Base-by-base conservation (phyloP, 2,888 invertebrate species). In the Latrodectus elegans region DNA sequence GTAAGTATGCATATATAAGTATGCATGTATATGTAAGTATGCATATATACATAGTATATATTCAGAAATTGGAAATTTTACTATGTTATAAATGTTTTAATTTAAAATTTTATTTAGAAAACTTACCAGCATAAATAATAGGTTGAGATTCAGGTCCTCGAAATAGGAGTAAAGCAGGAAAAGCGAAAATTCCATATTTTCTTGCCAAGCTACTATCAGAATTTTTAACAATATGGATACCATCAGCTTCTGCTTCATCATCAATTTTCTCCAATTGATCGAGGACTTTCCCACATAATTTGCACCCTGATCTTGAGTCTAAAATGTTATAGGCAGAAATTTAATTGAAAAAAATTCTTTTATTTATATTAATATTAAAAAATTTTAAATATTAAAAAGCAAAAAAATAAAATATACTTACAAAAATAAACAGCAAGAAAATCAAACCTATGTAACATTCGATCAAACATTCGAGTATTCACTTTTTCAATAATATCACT, bases 371-470 rank as follows among this genome's bases (percentile, higher is more conserved):
- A 4, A 4, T 38, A 38, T 6, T 38, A 6, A 38, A 38, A 4
- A 38, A 38, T 38, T 38, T 38, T 38, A 38, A 38, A 38, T 38
- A 38, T 6, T 38, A 38, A 38, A 38, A 38, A 38, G 38, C 4
- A 38, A 38, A 38, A 38, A 38, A 6, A 38, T 38, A 38, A 38
- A 38, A 38, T 55, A 87, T 77, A 89, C 96, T 95, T 94, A 97
- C 97, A 97, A 94, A 97, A 96, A 93, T 97, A 96, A 82, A 97
- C 97, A 11, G 97, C 97, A 60, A 97, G 95, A 92, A 97, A 97
- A 91, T 97, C 97, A 0, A 97, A 96, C 52, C 95, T 95, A 91
- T 96, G 96, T 70, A 96, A 94, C 91, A 98, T 96, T 92, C 97
- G 96, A 89, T 96, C 95, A 91, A 98, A 97, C 97, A 97, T 97